A percentile compares a stretch with the other conserved stretches of the same genome.
phyloP scores from a whole-genome alignment of 2,888 invertebrate species.

The Sesia apiformis region DNA sequence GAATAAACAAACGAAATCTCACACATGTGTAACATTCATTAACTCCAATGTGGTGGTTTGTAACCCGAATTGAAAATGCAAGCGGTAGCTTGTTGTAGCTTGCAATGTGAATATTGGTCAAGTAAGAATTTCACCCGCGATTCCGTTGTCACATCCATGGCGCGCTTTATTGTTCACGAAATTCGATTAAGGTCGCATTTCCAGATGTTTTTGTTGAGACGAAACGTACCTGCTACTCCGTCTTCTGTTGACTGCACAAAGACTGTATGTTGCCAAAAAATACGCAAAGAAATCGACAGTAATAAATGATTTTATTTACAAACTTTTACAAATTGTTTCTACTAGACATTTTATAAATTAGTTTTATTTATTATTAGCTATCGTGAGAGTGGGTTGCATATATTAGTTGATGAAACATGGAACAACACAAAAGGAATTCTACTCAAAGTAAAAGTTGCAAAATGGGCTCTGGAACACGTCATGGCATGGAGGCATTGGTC shows the following conservation, averaged over 20 bases:
- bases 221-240: not conserved
- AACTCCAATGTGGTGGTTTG: no score
- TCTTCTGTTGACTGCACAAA: not conserved
- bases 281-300: no score
- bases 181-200: constrained; percentile 50
- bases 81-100: not conserved
- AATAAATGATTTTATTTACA: no score
- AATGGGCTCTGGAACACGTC: not conserved
- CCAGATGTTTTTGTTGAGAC: constrained; percentile 26
- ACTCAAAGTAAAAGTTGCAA: not conserved
- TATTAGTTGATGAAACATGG: no score
- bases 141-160: not conserved
- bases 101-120: constrained; percentile 12
- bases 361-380: constrained; percentile 6
- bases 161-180: constrained; percentile 24
- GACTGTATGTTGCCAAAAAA: not conserved
- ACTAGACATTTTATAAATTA: constrained; percentile 6
- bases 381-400: no score
- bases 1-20: no score
- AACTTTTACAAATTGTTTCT: constrained; percentile 7
- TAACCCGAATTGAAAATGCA: no score
- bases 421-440: no score
- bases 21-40: no score
- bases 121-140: no score
- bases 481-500: not conserved